Evolutionary conservation across 2,797 vertebrate species (phyloP), one percentile per base, ranked within the genome.

Genomic region (Serranus cabrilla): DNA sequence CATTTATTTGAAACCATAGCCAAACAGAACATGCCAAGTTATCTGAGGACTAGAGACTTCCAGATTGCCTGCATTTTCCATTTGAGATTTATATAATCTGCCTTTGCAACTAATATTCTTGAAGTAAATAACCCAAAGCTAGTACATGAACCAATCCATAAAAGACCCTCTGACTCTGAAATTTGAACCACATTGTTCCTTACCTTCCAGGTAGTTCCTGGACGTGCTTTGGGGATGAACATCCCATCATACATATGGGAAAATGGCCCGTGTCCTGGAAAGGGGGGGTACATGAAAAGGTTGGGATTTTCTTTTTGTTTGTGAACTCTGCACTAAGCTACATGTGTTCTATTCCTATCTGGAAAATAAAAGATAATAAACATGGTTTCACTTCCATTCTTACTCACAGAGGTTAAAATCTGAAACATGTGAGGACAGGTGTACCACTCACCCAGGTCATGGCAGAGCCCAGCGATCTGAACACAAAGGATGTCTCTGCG

Each of bases 391-490:
- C 37, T 61, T 75, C 1, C 1, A 39, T 42, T 52, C 17, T 46
- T 2, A 49, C n/a, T 51, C 20, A 5, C 6, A 49, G 18, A 47
- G 5, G 17, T 11, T 5, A 11, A 46, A 45, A 23, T 12, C 6
- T 16, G 8, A 34, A 40, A n/a, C 12, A 2, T 31, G 39, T 18
- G 1, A 39, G 11, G 10, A 52, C 21, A 3, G 11, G 45, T 0
- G 2, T 2, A n/a, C 1, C 13, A 72, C 94, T 96, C 90, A 99
- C 98, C 98, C 18, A 99, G 88, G 84, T 99, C 98, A 6, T 99
- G 98, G 73, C 98, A 99, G 70, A 99, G 96, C 0, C 98, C 98
- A 17, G 98, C 98, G 0, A 99, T 98, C 93, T 99, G 97, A 58
- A 99, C 97, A 76, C 98, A 99, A 0, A 99, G 95, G 18, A 97